Conservation (phyloP, 2,113 vertebrate genomes). For the Chascanopsetta lugubris region DNA sequence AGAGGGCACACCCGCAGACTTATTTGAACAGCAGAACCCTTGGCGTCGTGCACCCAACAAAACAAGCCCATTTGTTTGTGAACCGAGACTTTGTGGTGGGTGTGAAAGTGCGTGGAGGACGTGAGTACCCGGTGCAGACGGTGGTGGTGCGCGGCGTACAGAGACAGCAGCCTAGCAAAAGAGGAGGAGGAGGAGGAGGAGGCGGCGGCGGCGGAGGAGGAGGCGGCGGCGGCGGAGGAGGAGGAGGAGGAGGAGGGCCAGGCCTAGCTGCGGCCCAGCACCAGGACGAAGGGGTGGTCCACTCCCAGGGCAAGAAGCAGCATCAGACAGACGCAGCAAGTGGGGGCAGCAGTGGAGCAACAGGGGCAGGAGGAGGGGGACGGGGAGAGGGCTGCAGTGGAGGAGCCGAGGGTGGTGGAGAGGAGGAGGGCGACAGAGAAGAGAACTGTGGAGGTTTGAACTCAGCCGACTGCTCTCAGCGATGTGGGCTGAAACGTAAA, state of each 20-base stretch:
- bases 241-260: slow-evolving; percentile 48
- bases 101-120: slow-evolving; percentile 75
- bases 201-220: too few relatives aligned
- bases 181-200: too few relatives aligned
- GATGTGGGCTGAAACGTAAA: slow-evolving; percentile 99
- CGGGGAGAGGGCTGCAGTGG: slow-evolving; percentile 77
- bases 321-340: slow-evolving; percentile 74
- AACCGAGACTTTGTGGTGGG: slow-evolving; percentile 83
- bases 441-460: slow-evolving; percentile 82
- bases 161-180: slow-evolving; percentile 79
- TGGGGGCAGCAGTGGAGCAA: slow-evolving; percentile 81
- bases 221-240: too few relatives aligned
- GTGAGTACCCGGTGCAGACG: slow-evolving; percentile 88
- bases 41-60: slow-evolving; percentile 87
- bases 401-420: slow-evolving; percentile 60
- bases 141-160: slow-evolving; percentile 91
- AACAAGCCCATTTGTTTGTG: slow-evolving; percentile 88
- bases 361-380: slow-evolving; percentile 79
- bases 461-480: slow-evolving; percentile 87
- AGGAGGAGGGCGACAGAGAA: slow-evolving; percentile 66
- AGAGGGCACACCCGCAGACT: slow-evolving; percentile 90
- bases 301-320: slow-evolving; percentile 67
- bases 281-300: slow-evolving; percentile 63
- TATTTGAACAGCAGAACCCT: slow-evolving; percentile 94
- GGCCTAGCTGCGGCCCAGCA: slow-evolving; percentile 58